Percentiles rank a stretch among this genome's conserved stretches.
Conservation (phyloP, 2,888 invertebrate genomes). For the Ormia ochracea region DNA sequence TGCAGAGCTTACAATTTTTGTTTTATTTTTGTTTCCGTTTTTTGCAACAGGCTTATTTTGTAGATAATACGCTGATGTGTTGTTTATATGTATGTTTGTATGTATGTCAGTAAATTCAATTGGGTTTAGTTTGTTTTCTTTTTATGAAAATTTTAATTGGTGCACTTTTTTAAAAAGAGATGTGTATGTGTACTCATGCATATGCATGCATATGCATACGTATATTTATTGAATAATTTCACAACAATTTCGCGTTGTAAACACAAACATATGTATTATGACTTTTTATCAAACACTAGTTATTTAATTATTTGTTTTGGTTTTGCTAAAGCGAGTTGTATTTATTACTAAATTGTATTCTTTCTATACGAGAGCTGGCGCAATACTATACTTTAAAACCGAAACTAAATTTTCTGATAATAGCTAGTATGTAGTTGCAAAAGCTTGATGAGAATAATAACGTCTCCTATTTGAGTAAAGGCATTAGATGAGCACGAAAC, state of each 20-base stretch:
- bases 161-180: no score
- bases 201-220: no score
- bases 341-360: conserved; percentile 28
- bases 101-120: no score
- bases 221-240: neutral
- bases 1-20: no score
- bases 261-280: conserved; percentile 4
- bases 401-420: conserved; percentile 15
- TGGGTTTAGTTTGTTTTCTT: no score
- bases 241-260: neutral
- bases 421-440: conserved; percentile 11
- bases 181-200: no score
- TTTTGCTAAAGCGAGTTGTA: neutral
- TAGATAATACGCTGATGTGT: no score
- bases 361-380: conserved; percentile 50
- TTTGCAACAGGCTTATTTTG: no score
- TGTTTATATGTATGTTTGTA: no score
- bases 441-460: conserved; percentile 2
- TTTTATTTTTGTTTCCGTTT: no score
- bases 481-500: conserved; percentile 5
- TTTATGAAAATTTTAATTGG: no score
- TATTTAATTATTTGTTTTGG: neutral
- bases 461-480: neutral
- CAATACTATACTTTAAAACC: conserved; percentile 36
- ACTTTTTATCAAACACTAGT: neutral